Percentiles rank a stretch among this genome's conserved stretches.
Evolutionary conservation across 2,888 invertebrate genomes (phyloP).

Genomic region (Torymus auratus): DNA sequence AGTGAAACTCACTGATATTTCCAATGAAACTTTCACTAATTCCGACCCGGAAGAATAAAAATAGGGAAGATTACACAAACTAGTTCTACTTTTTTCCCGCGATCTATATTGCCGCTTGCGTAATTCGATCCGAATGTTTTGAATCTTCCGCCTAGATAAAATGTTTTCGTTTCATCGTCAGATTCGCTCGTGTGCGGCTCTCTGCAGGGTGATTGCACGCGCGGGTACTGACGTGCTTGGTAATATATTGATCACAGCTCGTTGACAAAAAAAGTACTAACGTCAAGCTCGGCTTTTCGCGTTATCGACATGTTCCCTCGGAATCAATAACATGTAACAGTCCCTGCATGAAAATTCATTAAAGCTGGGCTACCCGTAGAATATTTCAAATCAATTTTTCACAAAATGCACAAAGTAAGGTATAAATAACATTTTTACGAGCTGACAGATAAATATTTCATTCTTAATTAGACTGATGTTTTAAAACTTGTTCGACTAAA

Average conservation of each 20-base stretch:
- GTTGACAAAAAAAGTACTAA: constrained; percentile 18
- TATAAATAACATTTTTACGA: too few species aligned
- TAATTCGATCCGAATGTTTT: neutral
- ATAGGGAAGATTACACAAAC: too few species aligned
- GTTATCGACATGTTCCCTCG: neutral
- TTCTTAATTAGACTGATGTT: too few species aligned
- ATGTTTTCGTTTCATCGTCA: constrained; percentile 8
- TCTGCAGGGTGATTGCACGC: constrained; percentile 25
- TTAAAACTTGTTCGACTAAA: too few species aligned
- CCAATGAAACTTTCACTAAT: too few species aligned
- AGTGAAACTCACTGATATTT: too few species aligned
- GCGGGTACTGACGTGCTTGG: neutral
- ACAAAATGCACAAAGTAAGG: too few species aligned
- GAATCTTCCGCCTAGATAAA: constrained; percentile 11
- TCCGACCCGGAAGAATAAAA: too few species aligned
- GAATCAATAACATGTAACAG: constrained; percentile 18
- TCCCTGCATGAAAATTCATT: neutral
- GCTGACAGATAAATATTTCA: too few species aligned
- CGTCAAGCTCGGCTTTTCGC: neutral
- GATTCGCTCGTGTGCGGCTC: constrained; percentile 4
- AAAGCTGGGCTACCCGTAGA: neutral
- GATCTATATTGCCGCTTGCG: neutral
- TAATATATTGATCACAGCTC: constrained; percentile 13
- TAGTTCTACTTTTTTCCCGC: too few species aligned
- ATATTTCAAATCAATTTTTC: too few species aligned